Evolutionary conservation across 2,888 invertebrate species (phyloP).

Genomic region (Antheraea assamensis): DNA sequence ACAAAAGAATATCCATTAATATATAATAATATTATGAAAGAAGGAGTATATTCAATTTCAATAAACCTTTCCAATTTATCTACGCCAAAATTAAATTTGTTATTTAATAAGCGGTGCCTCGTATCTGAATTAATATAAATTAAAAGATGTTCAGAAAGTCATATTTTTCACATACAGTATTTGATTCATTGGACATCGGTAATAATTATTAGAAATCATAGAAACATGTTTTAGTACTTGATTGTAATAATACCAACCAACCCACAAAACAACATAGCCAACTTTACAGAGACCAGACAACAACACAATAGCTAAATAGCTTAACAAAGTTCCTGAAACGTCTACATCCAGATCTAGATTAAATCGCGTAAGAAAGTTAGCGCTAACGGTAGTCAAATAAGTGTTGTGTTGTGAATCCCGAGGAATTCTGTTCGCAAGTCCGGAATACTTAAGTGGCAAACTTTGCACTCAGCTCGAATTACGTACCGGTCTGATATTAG

Average conservation of each 20-base stretch:
- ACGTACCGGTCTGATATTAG: slow-evolving; percentile 44
- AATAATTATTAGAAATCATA: background rate
- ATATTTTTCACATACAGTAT: too few relatives aligned
- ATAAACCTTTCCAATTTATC: background rate
- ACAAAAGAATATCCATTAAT: background rate
- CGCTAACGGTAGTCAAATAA: slow-evolving; percentile 14
- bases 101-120: background rate
- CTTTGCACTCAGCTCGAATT: slow-evolving; percentile 23
- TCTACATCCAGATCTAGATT: slow-evolving; percentile 9
- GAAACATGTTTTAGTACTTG: background rate
- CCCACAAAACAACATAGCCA: background rate
- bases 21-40: background rate
- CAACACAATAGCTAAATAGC: slow-evolving; percentile 2
- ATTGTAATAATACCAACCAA: background rate
- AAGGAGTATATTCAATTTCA: background rate
- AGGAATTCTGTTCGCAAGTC: slow-evolving; percentile 11
- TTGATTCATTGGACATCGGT: background rate
- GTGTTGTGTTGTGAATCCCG: slow-evolving; percentile 17
- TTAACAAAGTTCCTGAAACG: background rate
- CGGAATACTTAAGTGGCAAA: slow-evolving; percentile 18
- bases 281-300: background rate
- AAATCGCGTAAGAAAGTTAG: slow-evolving; percentile 7
- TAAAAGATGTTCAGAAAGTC: background rate
- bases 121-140: background rate
- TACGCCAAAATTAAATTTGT: background rate